Conservation (phyloP, 2,888 invertebrate species). For the Tipula helvola region DNA sequence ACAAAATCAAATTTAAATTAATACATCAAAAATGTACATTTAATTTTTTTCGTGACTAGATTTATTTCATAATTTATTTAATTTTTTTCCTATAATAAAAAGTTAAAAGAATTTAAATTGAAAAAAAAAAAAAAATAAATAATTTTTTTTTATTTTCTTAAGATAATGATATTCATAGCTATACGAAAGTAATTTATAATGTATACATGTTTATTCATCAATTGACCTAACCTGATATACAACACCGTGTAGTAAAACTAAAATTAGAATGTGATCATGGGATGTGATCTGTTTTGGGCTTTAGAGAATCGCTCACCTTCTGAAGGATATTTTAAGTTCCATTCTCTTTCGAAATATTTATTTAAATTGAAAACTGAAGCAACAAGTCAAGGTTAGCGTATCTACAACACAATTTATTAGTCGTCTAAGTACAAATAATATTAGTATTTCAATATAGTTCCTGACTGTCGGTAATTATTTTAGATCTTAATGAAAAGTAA, state of each 20-base stretch:
- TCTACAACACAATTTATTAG: background rate
- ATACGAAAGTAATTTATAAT: background rate
- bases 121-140: background rate
- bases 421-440: background rate
- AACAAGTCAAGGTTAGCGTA: background rate
- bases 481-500: background rate
- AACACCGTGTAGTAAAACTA: background rate
- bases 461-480: background rate
- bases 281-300: background rate
- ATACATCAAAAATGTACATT: background rate
- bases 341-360: background rate
- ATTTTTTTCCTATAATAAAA: background rate
- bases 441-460: background rate
- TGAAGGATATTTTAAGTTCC: background rate
- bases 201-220: background rate
- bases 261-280: background rate
- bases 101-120: background rate
- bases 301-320: background rate
- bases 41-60: background rate
- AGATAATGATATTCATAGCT: background rate
- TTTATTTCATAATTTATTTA: slow-evolving; percentile 4
- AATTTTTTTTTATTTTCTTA: background rate
- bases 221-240: background rate
- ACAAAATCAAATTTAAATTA: slow-evolving; percentile 4
- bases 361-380: background rate